These are phyloP conservation scores for Agrenia bidenticulata DNA, from an alignment of 2,888 invertebrate species.

Conservation along the genomic window DNA sequence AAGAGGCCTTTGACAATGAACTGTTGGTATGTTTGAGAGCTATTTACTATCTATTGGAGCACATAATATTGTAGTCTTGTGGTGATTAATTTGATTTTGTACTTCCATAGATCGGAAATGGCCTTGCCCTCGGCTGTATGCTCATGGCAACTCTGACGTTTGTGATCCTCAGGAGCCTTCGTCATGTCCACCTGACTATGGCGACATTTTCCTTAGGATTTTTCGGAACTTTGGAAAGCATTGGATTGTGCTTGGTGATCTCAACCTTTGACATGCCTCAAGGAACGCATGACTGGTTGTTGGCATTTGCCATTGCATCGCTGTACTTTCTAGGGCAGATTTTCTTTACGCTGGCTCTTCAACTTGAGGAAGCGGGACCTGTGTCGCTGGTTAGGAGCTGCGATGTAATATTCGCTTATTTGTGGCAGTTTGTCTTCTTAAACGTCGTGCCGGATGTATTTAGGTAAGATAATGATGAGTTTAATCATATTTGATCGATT, in stretches of 20 bases:
- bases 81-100: too few relatives aligned
- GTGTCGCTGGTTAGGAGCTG: slow-evolving; percentile 42
- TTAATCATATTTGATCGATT: not conserved
- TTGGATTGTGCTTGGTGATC: slow-evolving; percentile 25
- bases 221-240: slow-evolving; percentile 36
- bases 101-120: slow-evolving; percentile 40
- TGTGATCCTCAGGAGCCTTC: slow-evolving; percentile 38
- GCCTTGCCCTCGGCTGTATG: slow-evolving; percentile 44
- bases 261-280: slow-evolving; percentile 34
- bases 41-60: too few relatives aligned
- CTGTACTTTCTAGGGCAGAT: slow-evolving; percentile 45
- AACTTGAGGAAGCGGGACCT: slow-evolving; percentile 45
- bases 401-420: slow-evolving; percentile 41
- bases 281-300: slow-evolving; percentile 31
- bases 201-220: slow-evolving; percentile 43
- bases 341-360: slow-evolving; percentile 42
- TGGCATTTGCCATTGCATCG: slow-evolving; percentile 27
- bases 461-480: slow-evolving; percentile 36
- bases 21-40: slow-evolving; percentile 31
- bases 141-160: slow-evolving; percentile 37
- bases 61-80: too few relatives aligned
- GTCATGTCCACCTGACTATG: slow-evolving; percentile 38
- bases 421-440: slow-evolving; percentile 46
- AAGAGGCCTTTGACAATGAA: slow-evolving; percentile 29
- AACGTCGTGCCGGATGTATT: slow-evolving; percentile 36